Percentiles rank a stretch among this genome's conserved stretches.
phyloP scores from a whole-genome alignment of 2,797 vertebrate species.

The Vultur gryphus region DNA sequence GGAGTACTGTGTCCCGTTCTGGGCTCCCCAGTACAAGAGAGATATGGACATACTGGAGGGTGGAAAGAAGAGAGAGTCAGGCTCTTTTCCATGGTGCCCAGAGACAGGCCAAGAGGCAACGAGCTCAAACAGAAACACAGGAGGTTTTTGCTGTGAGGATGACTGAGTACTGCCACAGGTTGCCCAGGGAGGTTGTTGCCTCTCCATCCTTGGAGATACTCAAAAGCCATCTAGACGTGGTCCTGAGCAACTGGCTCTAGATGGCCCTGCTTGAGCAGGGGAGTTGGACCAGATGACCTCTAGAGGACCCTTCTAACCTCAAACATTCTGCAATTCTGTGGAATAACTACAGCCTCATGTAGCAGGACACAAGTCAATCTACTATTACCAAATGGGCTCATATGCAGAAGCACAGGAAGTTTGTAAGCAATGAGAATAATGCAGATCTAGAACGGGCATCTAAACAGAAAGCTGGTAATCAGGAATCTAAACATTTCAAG shows the following conservation, averaged over 20 bases:
- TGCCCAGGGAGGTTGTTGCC: background rate
- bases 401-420: background rate
- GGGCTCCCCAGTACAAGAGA: background rate
- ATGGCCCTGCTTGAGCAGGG: background rate
- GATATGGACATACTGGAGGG: background rate
- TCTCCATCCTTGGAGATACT: background rate
- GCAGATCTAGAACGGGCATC: background rate
- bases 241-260: background rate
- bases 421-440: background rate
- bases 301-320: background rate
- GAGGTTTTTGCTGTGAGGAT: too few species aligned
- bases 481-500: background rate
- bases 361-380: background rate
- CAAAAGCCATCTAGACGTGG: background rate
- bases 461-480: background rate
- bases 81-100: background rate
- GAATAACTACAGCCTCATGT: background rate
- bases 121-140: background rate
- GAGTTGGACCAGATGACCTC: background rate
- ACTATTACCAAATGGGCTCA: background rate
- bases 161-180: background rate
- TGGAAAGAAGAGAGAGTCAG: accelerated
- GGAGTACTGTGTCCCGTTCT: background rate
- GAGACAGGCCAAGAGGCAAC: accelerated
- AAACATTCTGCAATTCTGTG: background rate